These are phyloP conservation scores for Globia sparganii DNA, from an alignment of 2,888 invertebrate species.

Conservation along the genomic window DNA sequence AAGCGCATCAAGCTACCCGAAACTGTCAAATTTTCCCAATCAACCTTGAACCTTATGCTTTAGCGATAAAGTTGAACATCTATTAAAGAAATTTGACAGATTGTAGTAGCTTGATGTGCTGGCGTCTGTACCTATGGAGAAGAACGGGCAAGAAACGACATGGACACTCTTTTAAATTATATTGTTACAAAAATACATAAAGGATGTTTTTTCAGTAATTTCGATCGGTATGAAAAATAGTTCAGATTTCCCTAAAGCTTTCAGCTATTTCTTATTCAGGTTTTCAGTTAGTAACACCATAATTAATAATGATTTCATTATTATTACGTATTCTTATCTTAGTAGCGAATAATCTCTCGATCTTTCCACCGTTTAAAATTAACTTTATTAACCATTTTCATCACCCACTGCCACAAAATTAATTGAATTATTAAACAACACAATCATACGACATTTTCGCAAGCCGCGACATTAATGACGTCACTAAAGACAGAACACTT, in stretches of 20 bases:
- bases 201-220: too few species aligned
- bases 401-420: constrained; percentile 1
- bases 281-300: neutral
- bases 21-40: too few species aligned
- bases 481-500: neutral
- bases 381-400: constrained; percentile 1
- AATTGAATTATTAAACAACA: neutral
- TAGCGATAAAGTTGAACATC: too few species aligned
- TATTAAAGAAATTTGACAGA: too few species aligned
- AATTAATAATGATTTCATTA: too few species aligned
- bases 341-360: neutral
- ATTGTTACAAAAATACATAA: too few species aligned
- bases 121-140: too few species aligned
- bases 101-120: too few species aligned
- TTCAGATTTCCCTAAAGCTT: neutral
- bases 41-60: too few species aligned
- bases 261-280: neutral
- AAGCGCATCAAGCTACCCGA: too few species aligned
- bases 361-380: constrained; percentile 4
- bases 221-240: neutral
- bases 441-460: constrained; percentile 10
- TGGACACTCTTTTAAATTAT: too few species aligned
- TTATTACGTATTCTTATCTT: neutral
- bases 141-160: too few species aligned
- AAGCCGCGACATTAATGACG: constrained; percentile 4